phyloP scores from a whole-genome alignment of 2,797 vertebrate species.

The Vultur gryphus region DNA sequence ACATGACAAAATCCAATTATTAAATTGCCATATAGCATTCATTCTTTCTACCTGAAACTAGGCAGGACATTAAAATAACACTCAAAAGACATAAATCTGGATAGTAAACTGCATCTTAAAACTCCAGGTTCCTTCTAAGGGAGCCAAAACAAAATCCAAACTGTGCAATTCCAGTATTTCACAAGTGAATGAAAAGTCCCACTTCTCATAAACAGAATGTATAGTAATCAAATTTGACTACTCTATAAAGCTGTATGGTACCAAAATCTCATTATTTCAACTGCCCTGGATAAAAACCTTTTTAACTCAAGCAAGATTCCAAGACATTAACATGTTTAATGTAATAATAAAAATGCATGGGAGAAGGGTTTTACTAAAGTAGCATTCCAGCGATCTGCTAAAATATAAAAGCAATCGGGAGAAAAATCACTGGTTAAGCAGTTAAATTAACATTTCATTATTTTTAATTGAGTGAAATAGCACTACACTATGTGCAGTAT shows the following conservation, averaged over 20 bases:
- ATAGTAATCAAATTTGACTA: background rate
- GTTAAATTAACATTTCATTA: slow-evolving; percentile 59
- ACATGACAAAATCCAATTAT: background rate
- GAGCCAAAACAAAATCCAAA: background rate
- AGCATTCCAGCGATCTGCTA: slow-evolving; percentile 18
- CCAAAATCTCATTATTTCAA: background rate
- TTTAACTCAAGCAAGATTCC: background rate
- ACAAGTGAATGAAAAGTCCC: background rate
- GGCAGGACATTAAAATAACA: background rate
- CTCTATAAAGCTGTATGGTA: background rate
- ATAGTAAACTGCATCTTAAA: background rate
- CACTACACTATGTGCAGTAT: slow-evolving; percentile 24
- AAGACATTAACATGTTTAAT: background rate
- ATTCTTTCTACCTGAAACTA: background rate
- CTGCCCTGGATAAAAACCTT: background rate
- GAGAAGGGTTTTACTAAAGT: background rate
- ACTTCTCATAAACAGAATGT: background rate
- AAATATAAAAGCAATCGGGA: slow-evolving; percentile 49
- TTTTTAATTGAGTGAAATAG: slow-evolving; percentile 60
- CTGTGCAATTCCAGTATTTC: background rate
- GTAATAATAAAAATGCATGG: background rate
- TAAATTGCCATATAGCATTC: background rate
- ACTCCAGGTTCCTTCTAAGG: background rate
- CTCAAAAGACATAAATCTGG: background rate
- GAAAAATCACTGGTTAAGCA: slow-evolving; percentile 36